Base-by-base conservation (phyloP, 2,797 vertebrate species). In the Hippopotamyrus pictus region DNA sequence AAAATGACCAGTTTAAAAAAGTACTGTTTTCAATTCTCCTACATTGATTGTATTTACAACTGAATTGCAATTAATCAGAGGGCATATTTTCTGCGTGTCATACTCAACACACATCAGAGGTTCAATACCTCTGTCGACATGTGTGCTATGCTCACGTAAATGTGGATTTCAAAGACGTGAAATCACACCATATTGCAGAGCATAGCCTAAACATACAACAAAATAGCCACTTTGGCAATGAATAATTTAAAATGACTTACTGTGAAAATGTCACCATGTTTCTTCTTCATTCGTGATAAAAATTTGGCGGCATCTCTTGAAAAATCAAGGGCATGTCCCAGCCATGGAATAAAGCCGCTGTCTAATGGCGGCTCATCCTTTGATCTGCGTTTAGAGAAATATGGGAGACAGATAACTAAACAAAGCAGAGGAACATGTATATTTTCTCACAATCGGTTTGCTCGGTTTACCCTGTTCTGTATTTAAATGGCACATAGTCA, bases 251-350 rank as follows among this genome's bases (percentile, higher is more conserved):
- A 87, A 44, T 37, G 12, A 22, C 97, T 95, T 92, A 98, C 97
- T 0, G 98, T 98, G 90, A 98, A 98, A 88, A 98, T 96, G 76
- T 98, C 97, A 0, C 97, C 97, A 1, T 98, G 96, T 85, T 97
- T 98, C 73, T 93, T 92, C 92, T 97, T 97, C 98, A 99, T 99
- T 88, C 92, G 91, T 0, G 93, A 69, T 89, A 98, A 92, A 93
- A 98, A 98, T 89, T 93, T 94, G 48, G 96, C 95, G 1, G 95
- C 94, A 93, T 99, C 97, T 93, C 95, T 97, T 41, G 95, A 94
- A 92, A 98, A 98, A 33, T 96, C 96, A 14, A 97, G 90, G 1
- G 97, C 97, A 4, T 98, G 95, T 0, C 98, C 97, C 92, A 99
- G 59, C 97, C 97, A 98, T 0, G 97, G 98, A 41, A 98, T 88